A percentile compares a stretch with the other conserved stretches of the same genome.
Evolutionary conservation across 2,888 invertebrate genomes (phyloP).

Genomic region (Euplagia quadripunctaria): DNA sequence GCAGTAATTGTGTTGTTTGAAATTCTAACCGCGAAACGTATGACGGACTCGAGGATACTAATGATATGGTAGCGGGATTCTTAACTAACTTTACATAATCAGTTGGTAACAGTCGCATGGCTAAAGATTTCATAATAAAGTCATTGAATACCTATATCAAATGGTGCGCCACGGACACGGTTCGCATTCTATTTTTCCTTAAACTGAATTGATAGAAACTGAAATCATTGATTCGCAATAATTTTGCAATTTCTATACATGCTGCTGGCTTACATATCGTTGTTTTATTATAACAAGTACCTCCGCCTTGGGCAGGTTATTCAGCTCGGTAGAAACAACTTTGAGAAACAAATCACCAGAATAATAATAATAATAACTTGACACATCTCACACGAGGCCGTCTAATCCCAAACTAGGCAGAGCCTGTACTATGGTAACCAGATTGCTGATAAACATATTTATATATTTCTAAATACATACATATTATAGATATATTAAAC

Average conservation of each 20-base stretch:
- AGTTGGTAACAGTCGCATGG: constrained; percentile 40
- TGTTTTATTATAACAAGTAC: no score
- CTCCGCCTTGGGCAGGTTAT: no score
- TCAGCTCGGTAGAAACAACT: no score
- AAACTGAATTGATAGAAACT: neutral
- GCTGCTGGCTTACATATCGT: no score
- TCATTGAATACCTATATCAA: constrained; percentile 6
- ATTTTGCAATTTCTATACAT: neutral
- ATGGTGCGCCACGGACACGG: neutral
- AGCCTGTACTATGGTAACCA: no score
- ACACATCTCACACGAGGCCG: no score
- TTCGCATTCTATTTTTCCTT: neutral
- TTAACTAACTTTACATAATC: constrained; percentile 45
- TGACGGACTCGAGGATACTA: constrained; percentile 40
- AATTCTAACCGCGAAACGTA: constrained; percentile 46
- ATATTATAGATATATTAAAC: no score
- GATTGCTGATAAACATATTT: no score
- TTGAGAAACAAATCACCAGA: no score
- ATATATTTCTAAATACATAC: no score
- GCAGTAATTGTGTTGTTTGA: constrained; percentile 30
- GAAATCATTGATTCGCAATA: neutral
- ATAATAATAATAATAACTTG: no score
- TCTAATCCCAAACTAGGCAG: no score
- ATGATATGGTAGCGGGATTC: constrained; percentile 47
- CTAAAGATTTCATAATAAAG: constrained; percentile 28